These are phyloP conservation scores for Megastigmus dorsalis DNA, from an alignment of 2,888 invertebrate genomes.

Conservation along the genomic window DNA sequence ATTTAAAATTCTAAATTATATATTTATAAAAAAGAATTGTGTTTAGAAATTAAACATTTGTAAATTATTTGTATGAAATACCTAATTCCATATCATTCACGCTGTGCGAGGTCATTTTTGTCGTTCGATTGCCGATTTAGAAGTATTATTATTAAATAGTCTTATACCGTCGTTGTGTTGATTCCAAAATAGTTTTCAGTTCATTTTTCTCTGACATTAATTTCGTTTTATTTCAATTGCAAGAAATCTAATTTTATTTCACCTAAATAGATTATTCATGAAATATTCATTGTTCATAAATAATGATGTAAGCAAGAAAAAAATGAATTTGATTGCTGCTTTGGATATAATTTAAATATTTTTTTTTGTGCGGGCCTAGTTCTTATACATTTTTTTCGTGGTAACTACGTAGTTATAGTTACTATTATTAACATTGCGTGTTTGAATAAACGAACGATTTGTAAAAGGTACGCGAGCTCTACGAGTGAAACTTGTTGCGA, in stretches of 20 bases:
- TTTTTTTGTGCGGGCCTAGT: constrained; percentile 61
- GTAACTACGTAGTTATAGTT: constrained; percentile 57
- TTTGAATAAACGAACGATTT: constrained; percentile 56
- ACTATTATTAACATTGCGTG: constrained; percentile 57
- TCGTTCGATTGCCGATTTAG: constrained; percentile 50
- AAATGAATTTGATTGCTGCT: constrained; percentile 40
- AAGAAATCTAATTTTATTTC: constrained; percentile 17
- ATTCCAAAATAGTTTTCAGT: constrained; percentile 44
- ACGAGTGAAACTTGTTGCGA: constrained; percentile 47
- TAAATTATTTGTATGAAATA: constrained; percentile 1
- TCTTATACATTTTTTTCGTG: constrained; percentile 63
- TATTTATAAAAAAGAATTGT: constrained; percentile 5
- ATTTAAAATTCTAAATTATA: constrained; percentile 30
- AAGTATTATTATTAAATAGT: constrained; percentile 52
- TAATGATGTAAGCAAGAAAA: constrained; percentile 17
- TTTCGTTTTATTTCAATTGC: constrained; percentile 3
- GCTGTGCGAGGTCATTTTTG: constrained; percentile 26
- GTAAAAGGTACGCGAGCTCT: constrained; percentile 52
- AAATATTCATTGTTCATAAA: constrained; percentile 24
- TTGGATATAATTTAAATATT: constrained; percentile 46
- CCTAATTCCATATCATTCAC: constrained; percentile 19
- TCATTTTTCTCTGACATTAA: constrained; percentile 34
- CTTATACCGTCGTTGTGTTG: constrained; percentile 46
- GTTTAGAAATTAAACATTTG: constrained; percentile 15
- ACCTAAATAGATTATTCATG: constrained; percentile 22